phyloP scores from a whole-genome alignment of 2,113 vertebrate species.

The Bubalus kerabau region DNA sequence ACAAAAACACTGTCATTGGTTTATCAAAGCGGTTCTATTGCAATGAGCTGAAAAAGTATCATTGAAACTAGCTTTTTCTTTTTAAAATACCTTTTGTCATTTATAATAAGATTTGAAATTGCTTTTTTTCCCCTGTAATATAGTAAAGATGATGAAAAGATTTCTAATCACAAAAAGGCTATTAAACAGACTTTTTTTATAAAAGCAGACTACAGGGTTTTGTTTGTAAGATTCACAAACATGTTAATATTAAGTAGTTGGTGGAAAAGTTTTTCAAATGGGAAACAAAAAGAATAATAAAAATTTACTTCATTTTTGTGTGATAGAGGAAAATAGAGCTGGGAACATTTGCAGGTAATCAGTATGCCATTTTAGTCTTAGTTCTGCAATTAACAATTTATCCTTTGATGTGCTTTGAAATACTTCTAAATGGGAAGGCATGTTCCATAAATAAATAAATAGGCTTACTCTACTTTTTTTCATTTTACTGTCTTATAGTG shows the following conservation, averaged over 20 bases:
- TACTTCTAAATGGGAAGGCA: not conserved
- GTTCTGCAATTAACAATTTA: constrained; percentile 42
- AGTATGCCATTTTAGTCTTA: not conserved
- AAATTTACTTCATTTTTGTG: constrained; percentile 19
- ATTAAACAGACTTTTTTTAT: not conserved
- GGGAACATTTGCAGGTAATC: constrained; percentile 1
- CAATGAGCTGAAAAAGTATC: constrained; percentile 20
- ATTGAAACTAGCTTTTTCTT: not conserved
- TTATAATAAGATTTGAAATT: constrained; percentile 9
- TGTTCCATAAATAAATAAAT: not conserved
- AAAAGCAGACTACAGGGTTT: not conserved
- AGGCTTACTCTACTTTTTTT: not conserved
- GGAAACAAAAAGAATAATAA: constrained; percentile 20
- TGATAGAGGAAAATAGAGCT: not conserved
- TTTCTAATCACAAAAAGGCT: constrained; percentile 32
- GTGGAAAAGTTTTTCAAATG: constrained; percentile 39
- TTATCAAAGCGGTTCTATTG: not conserved
- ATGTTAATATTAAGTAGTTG: constrained; percentile 21
- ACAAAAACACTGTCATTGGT: not conserved
- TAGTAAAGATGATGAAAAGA: constrained; percentile 22
- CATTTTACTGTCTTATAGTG: not conserved
- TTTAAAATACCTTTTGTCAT: constrained; percentile 19
- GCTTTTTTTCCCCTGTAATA: not conserved
- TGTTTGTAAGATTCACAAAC: constrained; percentile 11
- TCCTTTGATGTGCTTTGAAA: not conserved